Conservation (phyloP, 1,140 invertebrate species). For the Vanessa atalanta region DNA sequence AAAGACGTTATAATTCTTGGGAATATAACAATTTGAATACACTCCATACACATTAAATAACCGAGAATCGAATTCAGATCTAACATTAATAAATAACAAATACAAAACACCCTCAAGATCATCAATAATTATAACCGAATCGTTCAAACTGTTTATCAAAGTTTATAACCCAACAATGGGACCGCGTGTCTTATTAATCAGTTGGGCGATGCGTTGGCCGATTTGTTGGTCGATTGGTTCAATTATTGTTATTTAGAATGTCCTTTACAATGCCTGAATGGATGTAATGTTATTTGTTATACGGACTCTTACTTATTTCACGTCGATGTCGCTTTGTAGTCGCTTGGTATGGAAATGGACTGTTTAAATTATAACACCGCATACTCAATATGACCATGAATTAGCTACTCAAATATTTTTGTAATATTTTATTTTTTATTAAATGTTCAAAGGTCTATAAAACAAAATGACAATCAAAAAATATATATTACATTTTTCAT, state of each 20-base stretch:
- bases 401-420: too few relatives aligned
- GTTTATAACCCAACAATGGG: conserved; percentile 39
- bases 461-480: too few relatives aligned
- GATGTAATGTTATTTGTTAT: conserved; percentile 67
- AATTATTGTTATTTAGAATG: conserved; percentile 72
- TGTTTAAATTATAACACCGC: conserved; percentile 1
- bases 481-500: too few relatives aligned
- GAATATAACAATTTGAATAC: too few relatives aligned
- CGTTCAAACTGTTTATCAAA: conserved; percentile 22
- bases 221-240: conserved; percentile 59
- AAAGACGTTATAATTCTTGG: too few relatives aligned
- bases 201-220: conserved; percentile 34
- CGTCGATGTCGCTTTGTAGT: conserved; percentile 41
- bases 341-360: conserved; percentile 42
- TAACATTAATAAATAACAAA: conserved; percentile 31
- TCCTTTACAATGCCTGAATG: conserved; percentile 65
- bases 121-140: conserved; percentile 49
- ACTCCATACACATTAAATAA: background rate
- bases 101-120: conserved; percentile 28
- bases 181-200: conserved; percentile 54
- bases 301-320: conserved; percentile 60
- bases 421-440: too few relatives aligned
- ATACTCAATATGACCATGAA: too few relatives aligned
- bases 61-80: conserved; percentile 14
- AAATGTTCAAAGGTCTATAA: too few relatives aligned